These are phyloP conservation scores for Manis crassicaudata DNA, from an alignment of 2,797 vertebrate genomes.

Conservation along the genomic window DNA sequence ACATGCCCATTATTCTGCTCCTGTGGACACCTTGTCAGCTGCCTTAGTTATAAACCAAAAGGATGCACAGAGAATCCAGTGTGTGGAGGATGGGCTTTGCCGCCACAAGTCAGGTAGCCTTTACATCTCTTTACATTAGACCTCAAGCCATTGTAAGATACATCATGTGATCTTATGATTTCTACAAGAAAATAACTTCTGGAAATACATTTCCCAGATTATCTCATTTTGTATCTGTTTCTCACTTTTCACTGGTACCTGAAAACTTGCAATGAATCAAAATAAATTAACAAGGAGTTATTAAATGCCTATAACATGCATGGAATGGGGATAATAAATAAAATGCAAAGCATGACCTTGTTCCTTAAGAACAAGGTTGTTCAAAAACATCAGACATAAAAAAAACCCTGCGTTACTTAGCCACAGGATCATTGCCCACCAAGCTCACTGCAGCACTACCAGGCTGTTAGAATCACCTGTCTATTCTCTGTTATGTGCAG, in stretches of 20 bases:
- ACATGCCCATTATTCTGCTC: neutral
- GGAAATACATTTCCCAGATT: neutral
- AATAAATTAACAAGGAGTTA: conserved; percentile 1
- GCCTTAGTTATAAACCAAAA: neutral
- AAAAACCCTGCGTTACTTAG: neutral
- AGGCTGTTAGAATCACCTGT: too few species aligned
- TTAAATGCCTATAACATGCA: neutral
- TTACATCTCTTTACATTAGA: neutral
- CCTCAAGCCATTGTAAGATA: neutral
- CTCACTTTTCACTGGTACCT: neutral
- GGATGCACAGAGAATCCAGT: neutral
- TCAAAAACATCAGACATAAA: neutral
- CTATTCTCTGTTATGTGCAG: too few species aligned
- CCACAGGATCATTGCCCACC: neutral
- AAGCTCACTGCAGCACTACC: neutral
- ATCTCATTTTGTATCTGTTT: neutral
- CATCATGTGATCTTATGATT: neutral
- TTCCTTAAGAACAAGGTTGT: neutral
- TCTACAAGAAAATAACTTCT: conserved; percentile 25
- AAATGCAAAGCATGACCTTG: neutral
- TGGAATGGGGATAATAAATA: neutral
- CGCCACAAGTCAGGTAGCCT: neutral
- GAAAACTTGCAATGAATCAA: neutral
- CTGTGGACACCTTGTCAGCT: neutral
- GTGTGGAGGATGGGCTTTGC: neutral